Evolutionary conservation across 2,888 invertebrate species (phyloP).

Genomic region (Limnephilus rhombicus): DNA sequence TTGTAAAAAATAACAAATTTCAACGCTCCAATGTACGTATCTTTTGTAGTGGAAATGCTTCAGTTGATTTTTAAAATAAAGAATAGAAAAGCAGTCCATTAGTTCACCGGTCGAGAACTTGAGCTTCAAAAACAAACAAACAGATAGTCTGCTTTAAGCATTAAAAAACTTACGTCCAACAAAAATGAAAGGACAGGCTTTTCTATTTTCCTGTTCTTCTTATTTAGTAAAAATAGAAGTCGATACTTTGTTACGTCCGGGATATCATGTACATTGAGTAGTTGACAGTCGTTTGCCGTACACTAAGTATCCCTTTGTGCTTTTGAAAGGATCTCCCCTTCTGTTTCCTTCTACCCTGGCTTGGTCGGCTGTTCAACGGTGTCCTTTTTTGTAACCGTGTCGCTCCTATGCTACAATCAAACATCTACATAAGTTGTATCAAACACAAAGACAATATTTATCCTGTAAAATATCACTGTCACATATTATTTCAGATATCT

Average conservation of each 20-base stretch:
- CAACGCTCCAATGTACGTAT: no score
- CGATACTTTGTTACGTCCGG: neutral
- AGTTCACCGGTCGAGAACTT: neutral
- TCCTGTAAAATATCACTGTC: neutral
- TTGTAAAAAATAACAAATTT: no score
- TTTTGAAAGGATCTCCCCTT: neutral
- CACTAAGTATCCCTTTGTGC: conserved; percentile 17
- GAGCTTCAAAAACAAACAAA: neutral
- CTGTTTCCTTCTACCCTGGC: neutral
- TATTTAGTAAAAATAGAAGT: neutral
- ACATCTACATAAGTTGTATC: neutral
- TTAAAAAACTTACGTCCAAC: neutral
- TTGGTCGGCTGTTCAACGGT: neutral
- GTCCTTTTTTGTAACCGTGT: neutral
- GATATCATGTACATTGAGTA: neutral
- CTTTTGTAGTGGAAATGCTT: no score
- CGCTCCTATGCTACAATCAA: neutral
- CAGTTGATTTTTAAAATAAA: neutral
- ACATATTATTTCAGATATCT: neutral
- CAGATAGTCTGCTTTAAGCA: neutral
- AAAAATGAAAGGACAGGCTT: neutral
- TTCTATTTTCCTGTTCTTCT: neutral
- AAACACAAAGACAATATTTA: neutral
- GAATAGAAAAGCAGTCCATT: neutral
- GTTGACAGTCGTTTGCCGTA: conserved; percentile 23